Base-by-base conservation (phyloP, 1,140 invertebrate species). In the Leptestheria dahalacensis region DNA sequence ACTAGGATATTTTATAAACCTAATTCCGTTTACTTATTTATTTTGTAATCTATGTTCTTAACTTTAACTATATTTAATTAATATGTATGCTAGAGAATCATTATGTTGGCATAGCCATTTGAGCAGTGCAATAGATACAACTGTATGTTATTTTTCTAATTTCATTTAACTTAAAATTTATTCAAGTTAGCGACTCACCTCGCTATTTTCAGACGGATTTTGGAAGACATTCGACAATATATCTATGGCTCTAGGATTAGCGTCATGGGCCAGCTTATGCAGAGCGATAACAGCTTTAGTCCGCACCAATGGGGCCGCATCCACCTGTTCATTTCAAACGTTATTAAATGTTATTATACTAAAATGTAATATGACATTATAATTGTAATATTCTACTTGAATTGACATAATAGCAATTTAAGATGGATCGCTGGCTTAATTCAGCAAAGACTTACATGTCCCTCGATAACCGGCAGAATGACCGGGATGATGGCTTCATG, bases 401-500 rank as follows among this genome's bases (percentile, higher is more conserved):
- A 24, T 9, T 2, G 11, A 47, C 3, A 48, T 1, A 6, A 26
- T 12, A 48, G 33, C 20, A 20, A 21, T 48, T 6, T 29, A 48
- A 52, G 20, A 23, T 50, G 0, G 50, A n/a, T n/a, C n/a, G n/a
- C n/a, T 0, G 26, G 11, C 28, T 56, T 11, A 29, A 15, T 29
- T 1, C 15, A 53, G 21, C 24, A 18, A 54, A 28, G 21, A n/a
- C n/a, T 41, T 62, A 62, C 61, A 18, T 62, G 57, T 57, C 61
- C 46, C 65, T 66, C 48, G 66, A 50, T 59, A 50, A 66, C 52
- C 12, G 62, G 49, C 26, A 67, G 63, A 28, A 66, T 55, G 46
- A 64, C 12, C 2, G 57, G 54, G 57, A 68, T 50, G n/a, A 61
- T 56, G 0, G 33, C 23, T 1, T 65, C 64, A 56, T 63, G 61